These are phyloP conservation scores for Chaetops frenatus DNA, from an alignment of 2,113 vertebrate species.

Conservation along the genomic window DNA sequence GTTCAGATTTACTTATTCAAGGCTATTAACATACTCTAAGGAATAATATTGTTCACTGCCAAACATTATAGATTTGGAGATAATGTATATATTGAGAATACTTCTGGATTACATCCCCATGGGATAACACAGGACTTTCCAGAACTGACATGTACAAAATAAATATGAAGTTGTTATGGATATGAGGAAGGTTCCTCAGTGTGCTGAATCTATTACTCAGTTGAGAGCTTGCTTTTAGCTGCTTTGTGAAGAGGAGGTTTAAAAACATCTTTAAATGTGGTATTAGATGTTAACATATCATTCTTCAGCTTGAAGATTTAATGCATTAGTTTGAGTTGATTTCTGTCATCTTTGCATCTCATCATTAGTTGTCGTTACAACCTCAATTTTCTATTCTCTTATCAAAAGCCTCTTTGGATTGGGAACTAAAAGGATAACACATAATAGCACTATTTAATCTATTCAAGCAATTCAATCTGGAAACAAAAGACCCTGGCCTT, in stretches of 20 bases:
- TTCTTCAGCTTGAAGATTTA: not conserved
- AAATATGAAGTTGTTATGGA: not conserved
- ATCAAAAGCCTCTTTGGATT: constrained; percentile 5
- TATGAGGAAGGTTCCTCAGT: not conserved
- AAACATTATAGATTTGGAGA: not conserved
- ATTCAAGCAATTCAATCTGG: constrained; percentile 21
- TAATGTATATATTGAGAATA: not conserved
- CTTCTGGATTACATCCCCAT: not conserved
- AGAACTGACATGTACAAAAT: not conserved
- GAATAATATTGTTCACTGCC: not conserved
- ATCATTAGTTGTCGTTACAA: not conserved
- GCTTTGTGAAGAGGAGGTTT: not conserved
- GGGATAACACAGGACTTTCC: not conserved
- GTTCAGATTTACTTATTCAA: not conserved
- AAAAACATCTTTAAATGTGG: not conserved
- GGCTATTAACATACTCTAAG: not conserved
- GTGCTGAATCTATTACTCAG: not conserved
- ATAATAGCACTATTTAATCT: constrained; percentile 11
- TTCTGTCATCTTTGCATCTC: not conserved
- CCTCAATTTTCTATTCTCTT: not conserved
- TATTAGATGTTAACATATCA: not conserved
- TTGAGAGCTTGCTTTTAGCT: not conserved
- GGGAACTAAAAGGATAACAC: not conserved
- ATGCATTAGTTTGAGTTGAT: not conserved
- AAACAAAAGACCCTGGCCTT: constrained; percentile 13